Evolutionary conservation across 1,140 invertebrate species (phyloP).

Genomic region (Camponotus floridanus): DNA sequence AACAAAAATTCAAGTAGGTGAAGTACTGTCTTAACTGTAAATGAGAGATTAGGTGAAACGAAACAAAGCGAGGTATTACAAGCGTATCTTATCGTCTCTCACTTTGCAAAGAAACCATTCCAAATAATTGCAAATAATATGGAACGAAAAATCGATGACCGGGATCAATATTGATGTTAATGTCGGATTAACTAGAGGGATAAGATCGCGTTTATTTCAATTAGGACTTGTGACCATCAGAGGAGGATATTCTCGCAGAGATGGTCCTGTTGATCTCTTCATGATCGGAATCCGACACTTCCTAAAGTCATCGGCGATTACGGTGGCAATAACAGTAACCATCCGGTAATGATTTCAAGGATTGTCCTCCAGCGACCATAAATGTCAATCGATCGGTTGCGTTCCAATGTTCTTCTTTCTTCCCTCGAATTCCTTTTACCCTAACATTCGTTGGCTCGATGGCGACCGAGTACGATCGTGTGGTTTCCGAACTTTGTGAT

Average conservation of each 20-base stretch:
- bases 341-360: conserved; percentile 68
- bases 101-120: neutral
- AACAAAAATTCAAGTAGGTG: neutral
- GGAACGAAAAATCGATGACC: conserved; percentile 5
- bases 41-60: neutral
- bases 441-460: conserved; percentile 28
- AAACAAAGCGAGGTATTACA: neutral
- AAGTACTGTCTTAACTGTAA: neutral
- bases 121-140: conserved; percentile 36
- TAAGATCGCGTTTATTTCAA: conserved; percentile 32
- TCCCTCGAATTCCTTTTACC: conserved; percentile 7
- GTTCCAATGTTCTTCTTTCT: neutral
- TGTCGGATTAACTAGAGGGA: neutral
- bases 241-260: neutral
- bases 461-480: neutral
- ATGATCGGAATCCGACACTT: neutral
- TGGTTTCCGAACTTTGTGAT: conserved; percentile 43
- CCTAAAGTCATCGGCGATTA: conserved; percentile 55
- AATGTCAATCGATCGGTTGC: conserved; percentile 69
- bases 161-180: neutral
- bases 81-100: neutral
- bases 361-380: conserved; percentile 76
- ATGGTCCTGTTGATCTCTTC: neutral
- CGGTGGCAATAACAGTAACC: conserved; percentile 73
- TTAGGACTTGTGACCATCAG: conserved; percentile 26